Conservation (phyloP, 2,888 invertebrate genomes). For the Diplazon laetatorius region DNA sequence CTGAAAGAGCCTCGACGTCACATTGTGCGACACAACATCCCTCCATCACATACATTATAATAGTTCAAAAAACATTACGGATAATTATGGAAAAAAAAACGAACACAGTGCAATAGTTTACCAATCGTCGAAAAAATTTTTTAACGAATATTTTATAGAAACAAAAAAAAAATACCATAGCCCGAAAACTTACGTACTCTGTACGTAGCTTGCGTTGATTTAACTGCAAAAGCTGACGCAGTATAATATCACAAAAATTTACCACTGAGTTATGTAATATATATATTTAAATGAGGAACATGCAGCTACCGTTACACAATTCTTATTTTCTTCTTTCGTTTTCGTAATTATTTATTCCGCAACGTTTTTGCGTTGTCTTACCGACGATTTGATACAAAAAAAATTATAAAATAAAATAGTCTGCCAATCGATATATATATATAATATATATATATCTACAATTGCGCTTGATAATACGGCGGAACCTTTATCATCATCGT, state of each 20-base stretch:
- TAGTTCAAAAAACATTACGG: constrained; percentile 41
- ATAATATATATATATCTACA: no score
- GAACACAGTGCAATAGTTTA: constrained; percentile 59
- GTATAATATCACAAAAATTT: constrained; percentile 34
- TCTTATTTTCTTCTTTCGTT: no score
- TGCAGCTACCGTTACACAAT: constrained; percentile 47
- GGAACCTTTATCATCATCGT: constrained; percentile 58
- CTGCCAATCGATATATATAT: constrained; percentile 58
- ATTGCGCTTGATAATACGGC: constrained; percentile 42
- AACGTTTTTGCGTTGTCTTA: constrained; percentile 46
- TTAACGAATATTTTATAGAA: no score
- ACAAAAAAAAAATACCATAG: constrained; percentile 50
- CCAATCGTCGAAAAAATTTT: constrained; percentile 36
- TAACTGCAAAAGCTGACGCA: constrained; percentile 54
- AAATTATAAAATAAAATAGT: no score
- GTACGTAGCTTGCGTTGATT: constrained; percentile 62
- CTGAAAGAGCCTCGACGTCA: constrained; percentile 36
- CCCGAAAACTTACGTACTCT: constrained; percentile 27
- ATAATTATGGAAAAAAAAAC: constrained; percentile 43
- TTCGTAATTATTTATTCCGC: constrained; percentile 58
- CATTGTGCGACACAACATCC: constrained; percentile 50
- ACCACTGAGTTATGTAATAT: constrained; percentile 60
- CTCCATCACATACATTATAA: constrained; percentile 52
- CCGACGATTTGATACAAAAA: constrained; percentile 50
- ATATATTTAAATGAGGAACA: constrained; percentile 55